Evolutionary conservation across 1,140 invertebrate genomes (phyloP).

Genomic region (Drosophila arizonae): DNA sequence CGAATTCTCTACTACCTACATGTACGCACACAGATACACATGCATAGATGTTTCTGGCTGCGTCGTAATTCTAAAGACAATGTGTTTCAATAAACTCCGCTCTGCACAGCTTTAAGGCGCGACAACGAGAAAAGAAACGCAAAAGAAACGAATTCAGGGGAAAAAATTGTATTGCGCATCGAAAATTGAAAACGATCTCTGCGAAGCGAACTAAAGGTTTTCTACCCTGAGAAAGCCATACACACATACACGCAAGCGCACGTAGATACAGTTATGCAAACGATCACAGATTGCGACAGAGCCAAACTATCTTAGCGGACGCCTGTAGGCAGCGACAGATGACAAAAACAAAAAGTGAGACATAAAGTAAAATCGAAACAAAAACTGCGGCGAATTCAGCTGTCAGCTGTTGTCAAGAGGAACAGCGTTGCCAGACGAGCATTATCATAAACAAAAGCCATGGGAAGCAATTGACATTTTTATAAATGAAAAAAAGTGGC

Average conservation of each 20-base stretch:
- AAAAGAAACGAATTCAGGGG: background rate
- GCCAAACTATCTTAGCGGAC: background rate
- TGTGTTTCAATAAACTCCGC: background rate
- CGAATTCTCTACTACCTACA: background rate
- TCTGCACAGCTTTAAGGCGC: background rate
- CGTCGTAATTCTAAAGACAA: too few species aligned
- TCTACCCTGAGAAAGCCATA: slow-evolving; percentile 18
- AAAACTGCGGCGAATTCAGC: slow-evolving; percentile 37
- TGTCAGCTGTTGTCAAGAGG: background rate
- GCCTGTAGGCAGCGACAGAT: background rate
- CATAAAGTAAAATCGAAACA: background rate
- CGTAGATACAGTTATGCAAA: background rate
- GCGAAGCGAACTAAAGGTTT: background rate
- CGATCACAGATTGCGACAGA: too few species aligned
- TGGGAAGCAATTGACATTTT: too few species aligned
- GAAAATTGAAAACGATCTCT: slow-evolving; percentile 11
- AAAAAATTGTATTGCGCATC: slow-evolving; percentile 4
- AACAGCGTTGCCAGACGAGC: slow-evolving; percentile 11
- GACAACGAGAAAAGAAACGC: too few species aligned
- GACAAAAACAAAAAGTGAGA: background rate
- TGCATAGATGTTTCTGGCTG: background rate
- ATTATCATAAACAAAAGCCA: background rate
- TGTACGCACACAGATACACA: background rate
- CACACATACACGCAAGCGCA: slow-evolving; percentile 31
- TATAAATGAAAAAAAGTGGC: too few species aligned